Base-by-base conservation (phyloP, 37 sponge, comb jelly and placozoan species). In the Spongia lamella region DNA sequence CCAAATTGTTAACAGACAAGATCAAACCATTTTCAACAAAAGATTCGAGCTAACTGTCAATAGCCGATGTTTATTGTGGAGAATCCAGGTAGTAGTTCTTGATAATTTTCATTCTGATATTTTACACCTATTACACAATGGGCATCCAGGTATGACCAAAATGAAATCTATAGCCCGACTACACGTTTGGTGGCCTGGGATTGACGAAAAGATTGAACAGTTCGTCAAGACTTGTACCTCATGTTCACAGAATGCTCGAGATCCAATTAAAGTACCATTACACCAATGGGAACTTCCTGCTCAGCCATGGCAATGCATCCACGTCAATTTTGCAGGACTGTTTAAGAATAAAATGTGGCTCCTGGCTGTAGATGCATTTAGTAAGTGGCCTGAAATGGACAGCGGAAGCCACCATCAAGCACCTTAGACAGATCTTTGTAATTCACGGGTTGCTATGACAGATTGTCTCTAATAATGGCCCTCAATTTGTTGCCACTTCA, bases 241-340 rank as follows among this genome's bases (percentile, higher is more conserved):
- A 7, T 64, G 66, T 34, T 35, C 5, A 34, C 35, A 25, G 26
- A 7, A 3, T 3, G 7, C 31, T 25, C 7, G 7, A 64, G 38
- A 31, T 6, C 38, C 66, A 33, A 35, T 34, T 3, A 64, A 16
- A 34, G 37, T 32, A 38, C 51, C n/a, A 7, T 15, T 43, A 7
- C 51, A 40, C 7, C 35, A 24, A 4, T 70, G 51, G 71, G 47
- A 36, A 3, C 11, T n/a, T 7, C 71, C 71, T n/a, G 9, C 51
- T 11, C 25, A 17, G 5, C 71, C 71, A 40, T 70, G 51, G 71
- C 71, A 70, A 43, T 40, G 71, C 5, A 5, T 70, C 4, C 71
- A 51, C 71, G 4, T 70, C 4, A 53, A 70, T 15, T 38, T 40
- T 70, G 49, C 40, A 50, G 66, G 66, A 4, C 66, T 35, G 21